Conservation (phyloP, 2,797 vertebrate genomes). For the Pyrocephalus nanus region DNA sequence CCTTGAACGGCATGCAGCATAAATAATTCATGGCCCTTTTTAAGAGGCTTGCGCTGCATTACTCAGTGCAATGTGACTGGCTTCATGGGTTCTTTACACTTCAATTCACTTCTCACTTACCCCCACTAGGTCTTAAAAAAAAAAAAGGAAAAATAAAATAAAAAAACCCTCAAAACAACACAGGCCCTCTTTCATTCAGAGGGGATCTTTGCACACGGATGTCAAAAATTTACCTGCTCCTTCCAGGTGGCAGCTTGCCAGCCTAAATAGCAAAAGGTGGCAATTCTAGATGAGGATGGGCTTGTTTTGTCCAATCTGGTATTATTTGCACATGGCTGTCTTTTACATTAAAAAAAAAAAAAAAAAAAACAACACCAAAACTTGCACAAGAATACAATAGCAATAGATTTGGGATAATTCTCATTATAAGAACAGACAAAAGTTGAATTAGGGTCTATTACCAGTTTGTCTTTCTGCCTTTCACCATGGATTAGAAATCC, state of each 20-base stretch:
- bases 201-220: background rate
- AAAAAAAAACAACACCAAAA: background rate
- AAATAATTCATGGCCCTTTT: conserved; percentile 62
- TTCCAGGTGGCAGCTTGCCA: background rate
- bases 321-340: background rate
- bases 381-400: conserved; percentile 29
- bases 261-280: background rate
- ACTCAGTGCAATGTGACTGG: conserved; percentile 50
- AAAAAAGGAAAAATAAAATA: background rate
- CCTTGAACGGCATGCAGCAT: conserved; percentile 33
- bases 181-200: background rate
- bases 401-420: conserved; percentile 15
- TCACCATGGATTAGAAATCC: conserved; percentile 98
- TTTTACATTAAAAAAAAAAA: background rate
- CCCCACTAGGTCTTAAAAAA: background rate
- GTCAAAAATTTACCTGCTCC: background rate
- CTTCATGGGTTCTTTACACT: conserved; percentile 55
- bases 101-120: conserved; percentile 37
- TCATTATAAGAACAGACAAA: conserved; percentile 45
- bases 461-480: conserved; percentile 97
- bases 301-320: background rate
- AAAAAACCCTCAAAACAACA: no score
- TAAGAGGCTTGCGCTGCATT: conserved; percentile 54
- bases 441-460: conserved; percentile 70
- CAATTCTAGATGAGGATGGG: background rate